A percentile compares a stretch with the other conserved stretches of the same genome.
These are phyloP conservation scores for Eudasyphora cyanicolor DNA, from an alignment of 2,888 invertebrate species.

Conservation along the genomic window DNA sequence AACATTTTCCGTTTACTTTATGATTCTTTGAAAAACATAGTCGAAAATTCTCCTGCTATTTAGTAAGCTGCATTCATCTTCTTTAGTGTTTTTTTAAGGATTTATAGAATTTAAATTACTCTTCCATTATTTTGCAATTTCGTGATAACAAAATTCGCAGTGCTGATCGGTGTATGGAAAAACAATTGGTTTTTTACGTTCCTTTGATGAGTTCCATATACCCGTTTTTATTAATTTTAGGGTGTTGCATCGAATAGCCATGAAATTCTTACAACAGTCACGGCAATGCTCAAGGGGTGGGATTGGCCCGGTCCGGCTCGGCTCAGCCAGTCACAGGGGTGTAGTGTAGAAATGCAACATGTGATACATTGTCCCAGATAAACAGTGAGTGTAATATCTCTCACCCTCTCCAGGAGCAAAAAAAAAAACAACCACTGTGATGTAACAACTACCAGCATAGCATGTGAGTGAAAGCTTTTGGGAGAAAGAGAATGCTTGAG, in stretches of 20 bases:
- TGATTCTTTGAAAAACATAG: too few species aligned
- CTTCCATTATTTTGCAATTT: not conserved
- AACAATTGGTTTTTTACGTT: too few species aligned
- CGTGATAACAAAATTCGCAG: not conserved
- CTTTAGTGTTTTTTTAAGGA: too few species aligned
- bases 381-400: constrained; percentile 43
- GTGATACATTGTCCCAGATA: constrained; percentile 78
- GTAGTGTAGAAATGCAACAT: constrained; percentile 75
- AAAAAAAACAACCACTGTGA: constrained; percentile 41
- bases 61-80: too few species aligned
- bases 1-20: too few species aligned
- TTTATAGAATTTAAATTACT: not conserved
- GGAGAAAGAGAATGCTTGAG: not conserved
- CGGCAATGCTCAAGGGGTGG: not conserved
- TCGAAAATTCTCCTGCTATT: too few species aligned
- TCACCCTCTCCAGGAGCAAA: constrained; percentile 11
- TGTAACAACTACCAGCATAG: constrained; percentile 42
- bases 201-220: too few species aligned
- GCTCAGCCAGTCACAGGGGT: not conserved
- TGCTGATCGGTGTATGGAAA: not conserved
- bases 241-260: not conserved
- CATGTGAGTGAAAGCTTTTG: not conserved
- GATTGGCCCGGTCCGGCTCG: not conserved
- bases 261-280: not conserved
- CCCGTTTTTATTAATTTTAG: not conserved